Evolutionary conservation across 2,797 vertebrate species (phyloP).

Genomic region (Lagodon rhomboides): DNA sequence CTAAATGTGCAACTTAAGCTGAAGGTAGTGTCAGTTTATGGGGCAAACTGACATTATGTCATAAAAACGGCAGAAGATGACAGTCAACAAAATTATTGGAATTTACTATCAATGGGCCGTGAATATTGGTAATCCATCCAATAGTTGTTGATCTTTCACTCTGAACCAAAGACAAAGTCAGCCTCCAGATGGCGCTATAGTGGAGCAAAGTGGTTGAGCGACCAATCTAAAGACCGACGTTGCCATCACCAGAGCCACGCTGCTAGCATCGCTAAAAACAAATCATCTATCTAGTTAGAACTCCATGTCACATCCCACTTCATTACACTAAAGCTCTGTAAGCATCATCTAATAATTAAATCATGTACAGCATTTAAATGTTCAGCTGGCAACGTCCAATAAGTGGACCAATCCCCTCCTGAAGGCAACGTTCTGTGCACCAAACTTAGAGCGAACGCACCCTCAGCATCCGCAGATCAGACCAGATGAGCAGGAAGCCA

Average conservation of each 20-base stretch:
- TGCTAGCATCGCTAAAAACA: not conserved
- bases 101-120: not conserved
- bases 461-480: not conserved
- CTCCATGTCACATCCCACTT: not conserved
- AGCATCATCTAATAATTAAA: not conserved
- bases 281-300: not conserved
- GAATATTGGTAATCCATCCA: not conserved
- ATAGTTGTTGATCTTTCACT: not conserved
- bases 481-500: constrained; percentile 19
- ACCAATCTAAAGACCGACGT: not conserved
- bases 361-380: not conserved
- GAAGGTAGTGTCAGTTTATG: not conserved
- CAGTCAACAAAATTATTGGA: not conserved
- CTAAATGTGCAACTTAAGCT: not conserved
- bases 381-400: not conserved
- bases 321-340: not conserved
- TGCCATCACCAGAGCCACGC: no score
- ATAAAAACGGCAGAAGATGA: not conserved
- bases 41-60: not conserved
- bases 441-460: not conserved
- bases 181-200: not conserved
- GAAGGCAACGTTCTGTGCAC: not conserved
- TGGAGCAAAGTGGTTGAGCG: not conserved
- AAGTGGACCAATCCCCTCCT: not conserved
- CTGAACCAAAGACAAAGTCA: not conserved